Evolutionary conservation across 1,140 invertebrate species (phyloP).

Genomic region (Drosophila chauvacae): DNA sequence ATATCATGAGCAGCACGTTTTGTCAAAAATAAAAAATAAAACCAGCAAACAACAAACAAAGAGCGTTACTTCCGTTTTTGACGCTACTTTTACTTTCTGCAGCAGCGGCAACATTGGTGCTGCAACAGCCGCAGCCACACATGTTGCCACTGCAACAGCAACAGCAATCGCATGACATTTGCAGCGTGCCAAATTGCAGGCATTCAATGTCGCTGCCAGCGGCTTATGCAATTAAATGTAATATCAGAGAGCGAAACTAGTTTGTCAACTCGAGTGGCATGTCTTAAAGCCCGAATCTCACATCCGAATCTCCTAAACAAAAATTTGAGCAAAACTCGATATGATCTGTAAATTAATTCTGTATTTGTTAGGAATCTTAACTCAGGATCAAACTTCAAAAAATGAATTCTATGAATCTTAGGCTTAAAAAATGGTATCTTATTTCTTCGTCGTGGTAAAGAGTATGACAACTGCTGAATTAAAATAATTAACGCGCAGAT

Average conservation of each 20-base stretch:
- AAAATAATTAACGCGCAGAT: neutral
- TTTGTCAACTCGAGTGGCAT: conserved; percentile 45
- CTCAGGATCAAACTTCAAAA: neutral
- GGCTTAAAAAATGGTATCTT: neutral
- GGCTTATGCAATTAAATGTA: conserved; percentile 63
- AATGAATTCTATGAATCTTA: neutral
- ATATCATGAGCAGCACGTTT: conserved; percentile 57
- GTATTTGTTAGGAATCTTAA: neutral
- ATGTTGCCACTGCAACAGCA: conserved; percentile 34
- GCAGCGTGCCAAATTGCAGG: conserved; percentile 64
- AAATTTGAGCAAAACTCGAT: neutral
- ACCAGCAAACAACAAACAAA: conserved; percentile 28
- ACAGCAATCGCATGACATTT: conserved; percentile 72
- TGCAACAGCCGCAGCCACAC: conserved; percentile 16
- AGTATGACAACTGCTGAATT: neutral
- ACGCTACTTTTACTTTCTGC: conserved; percentile 72
- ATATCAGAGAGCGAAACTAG: conserved; percentile 51
- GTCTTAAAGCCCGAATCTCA: conserved; percentile 7
- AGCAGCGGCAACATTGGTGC: conserved; percentile 7
- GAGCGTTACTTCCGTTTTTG: conserved; percentile 66
- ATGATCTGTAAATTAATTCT: neutral
- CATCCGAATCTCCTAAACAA: conserved; percentile 3
- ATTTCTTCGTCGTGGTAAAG: neutral
- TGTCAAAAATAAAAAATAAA: conserved; percentile 35
- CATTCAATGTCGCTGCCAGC: conserved; percentile 71